Evolutionary conservation across 1,140 invertebrate species (phyloP).

Genomic region (Uloborus diversus): DNA sequence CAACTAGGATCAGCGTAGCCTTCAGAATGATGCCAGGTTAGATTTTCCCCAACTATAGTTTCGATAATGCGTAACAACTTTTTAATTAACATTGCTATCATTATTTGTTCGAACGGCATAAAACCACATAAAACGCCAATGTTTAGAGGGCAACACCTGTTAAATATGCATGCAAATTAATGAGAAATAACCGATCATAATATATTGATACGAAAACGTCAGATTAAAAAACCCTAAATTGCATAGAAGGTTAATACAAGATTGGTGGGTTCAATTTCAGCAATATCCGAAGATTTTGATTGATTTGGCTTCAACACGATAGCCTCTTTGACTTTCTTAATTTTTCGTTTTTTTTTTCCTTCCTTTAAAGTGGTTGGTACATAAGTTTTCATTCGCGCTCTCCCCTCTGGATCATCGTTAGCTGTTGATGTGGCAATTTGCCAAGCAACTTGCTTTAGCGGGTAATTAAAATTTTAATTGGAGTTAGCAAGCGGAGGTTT

Average conservation of each 20-base stretch:
- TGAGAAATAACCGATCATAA: too few species aligned
- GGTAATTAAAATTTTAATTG: conserved; percentile 23
- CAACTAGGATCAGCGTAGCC: too few species aligned
- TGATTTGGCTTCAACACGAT: background rate
- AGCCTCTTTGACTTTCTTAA: conserved; percentile 3
- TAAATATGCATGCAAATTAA: too few species aligned
- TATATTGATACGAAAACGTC: too few species aligned
- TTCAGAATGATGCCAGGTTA: too few species aligned
- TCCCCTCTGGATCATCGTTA: background rate
- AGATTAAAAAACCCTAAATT: background rate
- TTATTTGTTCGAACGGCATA: too few species aligned
- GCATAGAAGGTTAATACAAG: background rate
- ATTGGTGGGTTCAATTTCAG: conserved; percentile 5
- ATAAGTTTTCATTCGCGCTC: background rate
- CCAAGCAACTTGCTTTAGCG: background rate
- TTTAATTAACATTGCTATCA: too few species aligned
- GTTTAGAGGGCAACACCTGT: too few species aligned
- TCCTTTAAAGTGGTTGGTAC: background rate
- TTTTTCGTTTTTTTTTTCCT: background rate
- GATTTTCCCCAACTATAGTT: too few species aligned
- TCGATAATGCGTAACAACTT: too few species aligned
- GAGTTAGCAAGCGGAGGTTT: background rate
- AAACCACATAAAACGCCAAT: too few species aligned
- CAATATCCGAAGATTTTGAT: background rate
- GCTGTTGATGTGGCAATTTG: conserved; percentile 8